Conservation (phyloP, 2,113 vertebrate species). For the Probosciger aterrimus region DNA sequence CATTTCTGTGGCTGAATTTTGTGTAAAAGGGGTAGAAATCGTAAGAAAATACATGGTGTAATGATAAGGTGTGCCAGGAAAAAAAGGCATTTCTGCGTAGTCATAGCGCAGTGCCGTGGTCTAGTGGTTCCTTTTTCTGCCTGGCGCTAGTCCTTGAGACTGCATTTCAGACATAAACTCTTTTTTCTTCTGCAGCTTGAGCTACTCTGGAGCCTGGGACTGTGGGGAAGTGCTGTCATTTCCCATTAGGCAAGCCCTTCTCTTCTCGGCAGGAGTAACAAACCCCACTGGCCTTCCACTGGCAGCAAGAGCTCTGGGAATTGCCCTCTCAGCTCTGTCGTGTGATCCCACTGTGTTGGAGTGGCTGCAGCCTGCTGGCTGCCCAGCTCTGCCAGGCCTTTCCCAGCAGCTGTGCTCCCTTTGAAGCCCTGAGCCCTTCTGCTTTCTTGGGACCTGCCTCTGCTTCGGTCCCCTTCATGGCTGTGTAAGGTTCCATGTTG, state of each 20-base stretch:
- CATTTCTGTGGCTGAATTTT: not conserved
- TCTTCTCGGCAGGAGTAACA: not conserved
- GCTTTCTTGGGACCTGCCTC: accelerated
- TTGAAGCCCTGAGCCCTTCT: not conserved
- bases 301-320: not conserved
- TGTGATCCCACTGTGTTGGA: accelerated
- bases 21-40: not conserved
- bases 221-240: not conserved
- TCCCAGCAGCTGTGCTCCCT: not conserved
- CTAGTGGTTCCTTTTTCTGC: not conserved
- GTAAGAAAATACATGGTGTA: not conserved
- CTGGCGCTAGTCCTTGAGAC: not conserved
- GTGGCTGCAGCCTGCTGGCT: accelerated
- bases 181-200: not conserved
- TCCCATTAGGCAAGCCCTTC: not conserved
- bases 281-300: too few relatives aligned
- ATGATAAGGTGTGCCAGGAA: not conserved
- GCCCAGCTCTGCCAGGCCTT: not conserved
- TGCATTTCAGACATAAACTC: not conserved
- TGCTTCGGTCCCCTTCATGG: accelerated
- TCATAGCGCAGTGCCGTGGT: accelerated
- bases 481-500: accelerated
- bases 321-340: accelerated
- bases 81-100: not conserved
- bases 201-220: accelerated